Percentiles rank a stretch among this genome's conserved stretches.
These are phyloP conservation scores for Patella caerulea DNA, from an alignment of 2,888 invertebrate genomes.

Conservation along the genomic window DNA sequence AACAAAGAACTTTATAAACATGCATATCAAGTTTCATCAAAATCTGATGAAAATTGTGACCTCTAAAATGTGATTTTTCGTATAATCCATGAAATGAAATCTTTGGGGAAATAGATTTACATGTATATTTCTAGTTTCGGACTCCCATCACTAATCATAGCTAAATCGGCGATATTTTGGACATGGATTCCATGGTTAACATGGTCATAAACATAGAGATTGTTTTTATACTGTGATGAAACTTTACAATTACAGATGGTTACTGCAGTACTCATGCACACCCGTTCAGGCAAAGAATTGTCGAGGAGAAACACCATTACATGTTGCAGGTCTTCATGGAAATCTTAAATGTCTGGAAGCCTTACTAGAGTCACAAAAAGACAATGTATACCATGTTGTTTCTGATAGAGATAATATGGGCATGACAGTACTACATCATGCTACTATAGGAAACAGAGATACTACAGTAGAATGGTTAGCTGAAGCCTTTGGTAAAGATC, in stretches of 20 bases:
- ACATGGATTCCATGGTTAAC: no score
- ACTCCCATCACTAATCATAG: no score
- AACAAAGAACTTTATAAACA: no score
- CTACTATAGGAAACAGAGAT: conserved; percentile 35
- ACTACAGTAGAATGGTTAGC: conserved; percentile 38
- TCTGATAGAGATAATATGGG: conserved; percentile 39
- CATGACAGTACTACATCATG: conserved; percentile 43
- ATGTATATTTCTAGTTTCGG: no score
- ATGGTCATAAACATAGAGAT: no score
- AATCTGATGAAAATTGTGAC: no score
- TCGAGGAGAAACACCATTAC: conserved; percentile 40
- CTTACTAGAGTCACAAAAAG: conserved; percentile 18
- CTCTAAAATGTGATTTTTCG: no score
- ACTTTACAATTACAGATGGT: conserved; percentile 32
- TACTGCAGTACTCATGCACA: conserved; percentile 33
- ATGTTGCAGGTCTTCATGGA: conserved; percentile 39
- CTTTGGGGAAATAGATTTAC: no score
- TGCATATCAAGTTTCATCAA: no score
- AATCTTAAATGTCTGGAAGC: conserved; percentile 40
- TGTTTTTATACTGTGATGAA: no score
- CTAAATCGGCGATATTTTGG: no score
- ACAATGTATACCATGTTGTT: conserved; percentile 14
- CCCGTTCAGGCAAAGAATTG: conserved; percentile 35
- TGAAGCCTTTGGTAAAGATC: conserved; percentile 37
- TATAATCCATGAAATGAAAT: no score